A percentile compares a stretch with the other conserved stretches of the same genome.
Evolutionary conservation across 2,888 invertebrate species (phyloP).

Genomic region (Pachymerium ferrugineum): DNA sequence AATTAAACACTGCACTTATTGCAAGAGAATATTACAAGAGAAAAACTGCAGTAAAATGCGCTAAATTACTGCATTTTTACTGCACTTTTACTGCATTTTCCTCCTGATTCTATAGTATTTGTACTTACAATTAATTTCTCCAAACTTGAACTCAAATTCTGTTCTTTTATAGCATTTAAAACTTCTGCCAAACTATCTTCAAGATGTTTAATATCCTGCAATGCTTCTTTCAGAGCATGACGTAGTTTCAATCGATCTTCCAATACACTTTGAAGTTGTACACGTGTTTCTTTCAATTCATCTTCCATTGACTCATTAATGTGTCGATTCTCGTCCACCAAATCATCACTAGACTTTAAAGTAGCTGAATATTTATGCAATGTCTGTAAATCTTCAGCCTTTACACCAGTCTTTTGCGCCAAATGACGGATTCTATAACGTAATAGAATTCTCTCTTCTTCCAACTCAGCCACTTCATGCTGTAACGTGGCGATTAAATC

Average conservation of each 20-base stretch:
- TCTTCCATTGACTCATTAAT: background rate
- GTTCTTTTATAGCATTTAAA: background rate
- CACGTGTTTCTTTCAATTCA: background rate
- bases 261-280: background rate
- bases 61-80: no score
- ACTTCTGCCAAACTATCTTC: background rate
- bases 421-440: no score
- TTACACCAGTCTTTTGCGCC: slow-evolving; percentile 16
- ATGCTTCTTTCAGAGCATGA: background rate
- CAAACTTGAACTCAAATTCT: background rate
- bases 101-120: no score
- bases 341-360: background rate
- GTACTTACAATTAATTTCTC: background rate
- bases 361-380: background rate
- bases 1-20: no score
- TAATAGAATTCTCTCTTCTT: slow-evolving; percentile 2
- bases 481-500: background rate
- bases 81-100: no score
- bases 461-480: background rate
- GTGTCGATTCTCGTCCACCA: background rate
- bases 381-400: background rate
- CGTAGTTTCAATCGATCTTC: background rate
- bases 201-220: background rate
- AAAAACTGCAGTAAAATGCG: no score
- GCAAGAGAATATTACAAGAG: no score